Conservation (phyloP, 2,113 vertebrate species). For the Chloebia gouldiae region DNA sequence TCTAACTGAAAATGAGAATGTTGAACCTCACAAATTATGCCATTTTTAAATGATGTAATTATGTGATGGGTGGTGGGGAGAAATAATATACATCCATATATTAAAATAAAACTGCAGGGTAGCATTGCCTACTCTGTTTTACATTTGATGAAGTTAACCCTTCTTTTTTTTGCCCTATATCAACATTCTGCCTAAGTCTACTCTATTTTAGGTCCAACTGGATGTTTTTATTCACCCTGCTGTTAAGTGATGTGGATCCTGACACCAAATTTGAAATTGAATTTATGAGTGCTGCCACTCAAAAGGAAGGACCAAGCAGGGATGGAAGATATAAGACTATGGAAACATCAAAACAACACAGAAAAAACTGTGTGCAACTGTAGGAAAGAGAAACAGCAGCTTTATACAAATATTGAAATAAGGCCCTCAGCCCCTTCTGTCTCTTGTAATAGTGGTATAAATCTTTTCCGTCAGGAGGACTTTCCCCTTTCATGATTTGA, state of each 20-base stretch:
- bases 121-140: not conserved
- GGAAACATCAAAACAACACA: constrained; percentile 25
- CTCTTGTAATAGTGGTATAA: not conserved
- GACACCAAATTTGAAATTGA: not conserved
- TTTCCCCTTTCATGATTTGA: not conserved
- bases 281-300: not conserved
- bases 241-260: not conserved
- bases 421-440: not conserved
- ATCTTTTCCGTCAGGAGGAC: not conserved
- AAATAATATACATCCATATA: not conserved
- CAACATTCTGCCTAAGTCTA: not conserved
- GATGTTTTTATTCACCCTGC: not conserved
- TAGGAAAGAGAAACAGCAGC: not conserved
- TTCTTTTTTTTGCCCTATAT: not conserved
- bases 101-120: not conserved
- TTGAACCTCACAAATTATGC: not conserved
- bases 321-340: not conserved
- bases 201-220: not conserved
- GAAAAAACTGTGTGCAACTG: not conserved
- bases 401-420: not conserved
- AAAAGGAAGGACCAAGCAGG: constrained; percentile 2
- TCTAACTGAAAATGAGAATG: not conserved
- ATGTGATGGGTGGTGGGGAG: rapidly evolving
- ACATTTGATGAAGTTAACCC: not conserved
- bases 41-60: not conserved